Conservation (phyloP, 92 coral and sea anemone genomes). For the Epizoanthus illoricatus region DNA sequence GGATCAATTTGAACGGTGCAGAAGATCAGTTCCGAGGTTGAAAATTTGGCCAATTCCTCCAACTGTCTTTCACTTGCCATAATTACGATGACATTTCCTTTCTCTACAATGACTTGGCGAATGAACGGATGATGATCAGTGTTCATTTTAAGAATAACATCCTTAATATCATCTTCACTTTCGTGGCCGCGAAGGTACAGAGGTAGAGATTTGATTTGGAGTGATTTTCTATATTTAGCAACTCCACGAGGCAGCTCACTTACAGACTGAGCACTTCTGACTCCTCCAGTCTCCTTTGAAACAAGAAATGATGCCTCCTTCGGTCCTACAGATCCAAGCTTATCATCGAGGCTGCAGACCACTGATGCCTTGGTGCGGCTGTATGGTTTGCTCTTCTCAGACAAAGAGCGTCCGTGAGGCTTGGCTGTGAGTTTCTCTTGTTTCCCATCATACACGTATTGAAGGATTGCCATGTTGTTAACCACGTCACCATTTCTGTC, state of each 20-base stretch:
- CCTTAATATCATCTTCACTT: slow-evolving; percentile 43
- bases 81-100: slow-evolving; percentile 32
- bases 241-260: slow-evolving; percentile 47
- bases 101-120: not conserved
- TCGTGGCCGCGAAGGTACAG: slow-evolving; percentile 35
- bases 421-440: slow-evolving; percentile 18
- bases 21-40: slow-evolving; percentile 44
- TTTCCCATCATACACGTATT: slow-evolving; percentile 25
- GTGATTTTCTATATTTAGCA: slow-evolving; percentile 33
- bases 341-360: slow-evolving; percentile 16
- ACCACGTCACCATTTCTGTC: slow-evolving; percentile 31
- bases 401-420: not conserved
- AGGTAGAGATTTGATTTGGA: slow-evolving; percentile 24
- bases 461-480: slow-evolving; percentile 31
- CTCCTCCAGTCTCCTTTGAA: slow-evolving; percentile 42
- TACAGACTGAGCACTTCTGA: slow-evolving; percentile 12
- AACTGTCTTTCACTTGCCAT: slow-evolving; percentile 40
- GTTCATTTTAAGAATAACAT: slow-evolving; percentile 35
- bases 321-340: slow-evolving; percentile 26
- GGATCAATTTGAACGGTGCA: slow-evolving; percentile 52
- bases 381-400: not conserved
- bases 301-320: slow-evolving; percentile 28
- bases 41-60: slow-evolving; percentile 18
- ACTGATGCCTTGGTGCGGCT: slow-evolving; percentile 44
- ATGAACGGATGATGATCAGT: slow-evolving; percentile 9